Base-by-base conservation (phyloP, 2,797 vertebrate species). In the Micropoecilia bifurca region DNA sequence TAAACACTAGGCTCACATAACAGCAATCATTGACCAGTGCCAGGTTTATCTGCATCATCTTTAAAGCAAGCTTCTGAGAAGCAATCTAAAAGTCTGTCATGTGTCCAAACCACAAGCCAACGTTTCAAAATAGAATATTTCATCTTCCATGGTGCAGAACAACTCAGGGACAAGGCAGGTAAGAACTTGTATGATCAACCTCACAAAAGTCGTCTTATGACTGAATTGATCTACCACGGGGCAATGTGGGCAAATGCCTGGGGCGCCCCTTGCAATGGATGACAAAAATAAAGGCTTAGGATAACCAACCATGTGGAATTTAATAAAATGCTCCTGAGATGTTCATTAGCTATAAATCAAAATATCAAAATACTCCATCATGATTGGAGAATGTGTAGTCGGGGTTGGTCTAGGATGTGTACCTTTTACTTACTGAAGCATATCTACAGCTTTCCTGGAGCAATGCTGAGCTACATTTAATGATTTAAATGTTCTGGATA, bases 151-250 rank as follows among this genome's bases (percentile, higher is more conserved):
- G 28, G 66, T 81, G 47, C 61, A 73, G 22, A 4, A 48, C 12
- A 80, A 81, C 61, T 43, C 76, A 83, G 33, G 12, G 28, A 63
- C 39, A 75, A 45, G 41, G n/a, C 76, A 77, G 73, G 71, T 80
- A 57, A 57, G 55, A 80, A 76, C 59, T 76, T 72, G 20, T 50
- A 80, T 66, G 76, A 30, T 43, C 63, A 77, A 66, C 57, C 75
- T 79, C 63, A 46, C 50, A 82, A 68, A 80, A 53, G 72, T 41
- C 55, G 72, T 81, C 80, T 86, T 82, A 83, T 74, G 86, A 53
- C 73, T 89, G 4, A 82, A 80, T 83, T 80, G 69, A 43, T 69
- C 39, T 43, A 41, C 36, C 63, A 20, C 1, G 22, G 36, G 9
- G 36, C 20, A 66, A 66, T 41, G 9, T 68, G 20, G 63, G 36